Evolutionary conservation across 2,888 invertebrate species (phyloP).

Genomic region (Xanthorhoe designata): DNA sequence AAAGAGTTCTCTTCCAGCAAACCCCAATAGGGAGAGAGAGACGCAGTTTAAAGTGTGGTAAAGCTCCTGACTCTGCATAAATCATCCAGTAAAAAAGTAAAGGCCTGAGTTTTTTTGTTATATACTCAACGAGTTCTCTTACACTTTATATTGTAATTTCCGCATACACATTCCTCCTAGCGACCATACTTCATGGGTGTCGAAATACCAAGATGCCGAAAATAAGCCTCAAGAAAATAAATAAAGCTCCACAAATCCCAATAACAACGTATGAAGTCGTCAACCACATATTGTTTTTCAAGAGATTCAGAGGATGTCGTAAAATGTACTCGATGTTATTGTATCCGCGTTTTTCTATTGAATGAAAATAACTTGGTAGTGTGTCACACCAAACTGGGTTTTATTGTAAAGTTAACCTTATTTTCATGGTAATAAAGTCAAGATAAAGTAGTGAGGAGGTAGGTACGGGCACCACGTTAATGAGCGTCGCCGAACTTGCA

Average conservation of each 20-base stretch:
- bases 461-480: no score
- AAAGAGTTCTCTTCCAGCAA: no score
- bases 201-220: not conserved
- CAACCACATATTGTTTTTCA: constrained; percentile 4
- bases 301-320: constrained; percentile 6
- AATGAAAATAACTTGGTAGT: not conserved
- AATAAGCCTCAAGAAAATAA: not conserved
- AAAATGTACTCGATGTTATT: constrained; percentile 6
- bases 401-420: not conserved
- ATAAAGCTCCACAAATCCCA: not conserved
- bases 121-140: no score
- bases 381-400: not conserved
- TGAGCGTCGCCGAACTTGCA: no score
- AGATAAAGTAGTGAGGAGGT: not conserved
- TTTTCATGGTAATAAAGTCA: not conserved
- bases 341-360: not conserved
- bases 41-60: no score
- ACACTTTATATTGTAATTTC: no score
- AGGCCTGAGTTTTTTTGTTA: no score
- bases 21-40: no score
- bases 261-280: constrained; percentile 1
- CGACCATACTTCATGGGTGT: no score
- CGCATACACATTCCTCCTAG: no score
- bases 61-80: no score
- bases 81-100: no score